Percentiles rank a stretch among this genome's conserved stretches.
Conservation (phyloP, 2,797 vertebrate genomes). For the Delichon dasypus region DNA sequence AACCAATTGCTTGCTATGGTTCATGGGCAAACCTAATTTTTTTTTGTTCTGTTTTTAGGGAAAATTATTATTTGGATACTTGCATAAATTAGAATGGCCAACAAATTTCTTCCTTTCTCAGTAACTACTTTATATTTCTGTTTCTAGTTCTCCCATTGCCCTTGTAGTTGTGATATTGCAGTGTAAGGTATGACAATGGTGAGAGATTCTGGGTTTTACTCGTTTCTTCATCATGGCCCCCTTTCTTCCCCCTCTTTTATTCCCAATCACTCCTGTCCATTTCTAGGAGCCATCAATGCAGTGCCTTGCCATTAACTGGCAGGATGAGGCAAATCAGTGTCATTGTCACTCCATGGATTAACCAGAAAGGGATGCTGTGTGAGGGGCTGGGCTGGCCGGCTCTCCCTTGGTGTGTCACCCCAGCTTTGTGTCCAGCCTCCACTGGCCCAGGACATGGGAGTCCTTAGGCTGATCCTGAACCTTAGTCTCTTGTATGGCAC, state of each 20-base stretch:
- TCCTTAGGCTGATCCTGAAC: slow-evolving; percentile 72
- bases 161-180: slow-evolving; percentile 49
- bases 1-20: background rate
- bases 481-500: slow-evolving; percentile 74
- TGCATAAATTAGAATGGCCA: slow-evolving; percentile 27
- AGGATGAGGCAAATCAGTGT: slow-evolving; percentile 73
- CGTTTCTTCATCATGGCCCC: slow-evolving; percentile 74
- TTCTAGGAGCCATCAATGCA: slow-evolving; percentile 75
- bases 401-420: slow-evolving; percentile 72
- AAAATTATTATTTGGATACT: slow-evolving; percentile 34
- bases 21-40: background rate
- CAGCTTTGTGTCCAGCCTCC: slow-evolving; percentile 73
- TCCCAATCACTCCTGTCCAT: slow-evolving; percentile 74
- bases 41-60: slow-evolving; percentile 2
- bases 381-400: slow-evolving; percentile 74
- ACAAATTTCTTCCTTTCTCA: slow-evolving; percentile 9
- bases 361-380: slow-evolving; percentile 75
- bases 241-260: slow-evolving; percentile 62
- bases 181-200: slow-evolving; percentile 55
- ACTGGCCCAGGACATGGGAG: slow-evolving; percentile 70
- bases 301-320: slow-evolving; percentile 73
- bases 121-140: slow-evolving; percentile 29
- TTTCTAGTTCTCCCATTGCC: slow-evolving; percentile 31
- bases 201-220: slow-evolving; percentile 66
- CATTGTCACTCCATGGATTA: slow-evolving; percentile 75